Base-by-base conservation (phyloP, 2,888 invertebrate species). In the Agrilus biguttatus region DNA sequence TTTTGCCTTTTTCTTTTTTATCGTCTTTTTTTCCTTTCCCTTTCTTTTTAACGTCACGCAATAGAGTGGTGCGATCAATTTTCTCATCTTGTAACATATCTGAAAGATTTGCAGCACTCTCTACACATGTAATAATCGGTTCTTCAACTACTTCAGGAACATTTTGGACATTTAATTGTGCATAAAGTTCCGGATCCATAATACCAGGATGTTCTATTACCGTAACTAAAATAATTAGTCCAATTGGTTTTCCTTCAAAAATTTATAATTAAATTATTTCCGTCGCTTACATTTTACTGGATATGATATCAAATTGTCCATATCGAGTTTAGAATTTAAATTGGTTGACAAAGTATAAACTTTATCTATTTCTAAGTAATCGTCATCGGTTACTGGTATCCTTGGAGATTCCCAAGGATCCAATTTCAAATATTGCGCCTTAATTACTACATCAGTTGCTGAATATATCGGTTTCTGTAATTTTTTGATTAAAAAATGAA, bases 81-180 rank as follows among this genome's bases (percentile, higher is more conserved):
- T 28, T 28, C 10, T 28, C 10, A 28, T 28, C 28, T 28, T 28
- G 28, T 28, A 28, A 28, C 28, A 28, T 28, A 10, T 58, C 59
- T 39, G 55, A 55, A 14, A 59, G 41, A 43, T 58, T 56, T 21
- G 55, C 51, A 14, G 53, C 49, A 44, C 58, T 59, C n/a, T 55
- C 56, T 32, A 51, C 49, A 21, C n/a, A 37, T 5, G 37, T 36
- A 8, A 45, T 28, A 14, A 32, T 17, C 14, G 49, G 39, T 8
- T 42, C 44, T 7, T 36, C 32, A 5, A 28, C 28, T 10, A 28
- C 28, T 28, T 36, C 32, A 19, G 40, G 28, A 33, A 45, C 39
- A 6, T 50, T 48, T 36, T 45, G 44, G n/a, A 42, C 38, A 37
- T 46, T 48, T 14, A 55, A 45, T 46, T 54, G 53, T 13, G 50